phyloP scores from a whole-genome alignment of 2,797 vertebrate genomes.

The Triplophysa bombifrons region DNA sequence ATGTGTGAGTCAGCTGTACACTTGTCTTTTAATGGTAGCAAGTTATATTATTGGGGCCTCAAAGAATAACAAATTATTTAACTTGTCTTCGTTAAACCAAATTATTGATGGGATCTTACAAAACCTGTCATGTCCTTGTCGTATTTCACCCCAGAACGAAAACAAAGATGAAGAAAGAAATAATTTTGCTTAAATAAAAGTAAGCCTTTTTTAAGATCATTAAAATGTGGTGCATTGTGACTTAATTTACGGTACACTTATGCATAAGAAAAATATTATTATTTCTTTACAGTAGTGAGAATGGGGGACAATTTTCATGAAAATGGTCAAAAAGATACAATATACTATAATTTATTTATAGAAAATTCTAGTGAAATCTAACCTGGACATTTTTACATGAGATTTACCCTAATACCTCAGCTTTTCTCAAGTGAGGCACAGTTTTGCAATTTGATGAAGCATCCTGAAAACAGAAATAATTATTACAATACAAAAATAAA shows the following conservation, averaged over 20 bases:
- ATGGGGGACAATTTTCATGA: too few species aligned
- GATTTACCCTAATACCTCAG: conserved; percentile 19
- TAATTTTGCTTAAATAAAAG: too few species aligned
- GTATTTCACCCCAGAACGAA: too few species aligned
- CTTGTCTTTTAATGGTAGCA: neutral
- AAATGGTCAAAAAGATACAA: neutral
- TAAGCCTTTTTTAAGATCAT: too few species aligned
- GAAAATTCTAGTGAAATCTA: neutral
- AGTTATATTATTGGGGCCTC: neutral
- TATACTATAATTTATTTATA: neutral
- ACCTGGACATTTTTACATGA: neutral
- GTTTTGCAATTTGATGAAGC: neutral
- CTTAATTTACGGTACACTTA: neutral
- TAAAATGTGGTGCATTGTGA: too few species aligned
- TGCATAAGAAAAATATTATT: neutral
- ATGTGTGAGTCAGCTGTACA: neutral
- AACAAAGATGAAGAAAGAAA: neutral
- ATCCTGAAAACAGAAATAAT: conserved; percentile 6
- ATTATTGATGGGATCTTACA: too few species aligned
- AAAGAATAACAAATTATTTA: neutral
- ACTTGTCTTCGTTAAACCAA: too few species aligned
- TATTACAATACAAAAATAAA: conserved; percentile 60
- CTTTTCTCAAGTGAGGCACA: neutral
- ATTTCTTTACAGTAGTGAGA: too few species aligned
- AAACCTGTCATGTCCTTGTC: too few species aligned